Evolutionary conservation across 2,888 invertebrate genomes (phyloP).

Genomic region (Adelognathus sp.): DNA sequence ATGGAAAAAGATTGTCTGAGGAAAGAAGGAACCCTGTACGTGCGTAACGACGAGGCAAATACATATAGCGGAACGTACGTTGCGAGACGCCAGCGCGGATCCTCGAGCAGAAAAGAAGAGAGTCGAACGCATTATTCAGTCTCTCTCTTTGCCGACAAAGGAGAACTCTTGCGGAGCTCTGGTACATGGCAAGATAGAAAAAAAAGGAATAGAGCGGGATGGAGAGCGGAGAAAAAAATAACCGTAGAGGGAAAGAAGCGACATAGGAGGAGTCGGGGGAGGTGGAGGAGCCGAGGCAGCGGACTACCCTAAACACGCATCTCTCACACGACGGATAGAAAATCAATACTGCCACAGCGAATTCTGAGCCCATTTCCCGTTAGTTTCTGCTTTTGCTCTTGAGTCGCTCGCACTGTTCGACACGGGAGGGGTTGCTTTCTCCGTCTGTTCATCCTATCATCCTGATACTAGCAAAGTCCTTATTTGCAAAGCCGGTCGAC

Average conservation of each 20-base stretch:
- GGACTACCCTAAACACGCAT: conserved; percentile 75
- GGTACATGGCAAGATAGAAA: conserved; percentile 42
- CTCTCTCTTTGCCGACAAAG: conserved; percentile 58
- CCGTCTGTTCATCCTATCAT: conserved; percentile 19
- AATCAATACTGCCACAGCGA: conserved; percentile 77
- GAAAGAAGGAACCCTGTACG: conserved; percentile 47
- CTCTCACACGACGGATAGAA: conserved; percentile 78
- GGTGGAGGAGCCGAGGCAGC: conserved; percentile 36
- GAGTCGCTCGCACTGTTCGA: too few relatives aligned
- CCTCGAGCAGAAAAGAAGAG: conserved; percentile 31
- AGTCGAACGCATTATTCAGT: conserved; percentile 54
- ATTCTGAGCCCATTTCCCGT: conserved; percentile 74
- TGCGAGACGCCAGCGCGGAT: conserved; percentile 48
- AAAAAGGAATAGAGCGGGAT: conserved; percentile 13
- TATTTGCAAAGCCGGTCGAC: conserved; percentile 1
- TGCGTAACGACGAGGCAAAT: conserved; percentile 59
- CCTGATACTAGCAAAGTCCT: conserved; percentile 29
- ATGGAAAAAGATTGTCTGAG: conserved; percentile 43
- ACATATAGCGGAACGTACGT: conserved; percentile 47
- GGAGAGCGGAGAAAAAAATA: conserved; percentile 6
- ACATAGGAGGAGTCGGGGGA: background rate
- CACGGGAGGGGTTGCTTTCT: too few relatives aligned
- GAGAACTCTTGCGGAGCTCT: conserved; percentile 52
- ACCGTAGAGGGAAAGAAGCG: conserved; percentile 25
- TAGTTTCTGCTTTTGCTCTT: conserved; percentile 55